Percentiles rank a stretch among this genome's conserved stretches.
Evolutionary conservation across 2,113 vertebrate genomes (phyloP).

Genomic region (Anser brachyrhynchus): DNA sequence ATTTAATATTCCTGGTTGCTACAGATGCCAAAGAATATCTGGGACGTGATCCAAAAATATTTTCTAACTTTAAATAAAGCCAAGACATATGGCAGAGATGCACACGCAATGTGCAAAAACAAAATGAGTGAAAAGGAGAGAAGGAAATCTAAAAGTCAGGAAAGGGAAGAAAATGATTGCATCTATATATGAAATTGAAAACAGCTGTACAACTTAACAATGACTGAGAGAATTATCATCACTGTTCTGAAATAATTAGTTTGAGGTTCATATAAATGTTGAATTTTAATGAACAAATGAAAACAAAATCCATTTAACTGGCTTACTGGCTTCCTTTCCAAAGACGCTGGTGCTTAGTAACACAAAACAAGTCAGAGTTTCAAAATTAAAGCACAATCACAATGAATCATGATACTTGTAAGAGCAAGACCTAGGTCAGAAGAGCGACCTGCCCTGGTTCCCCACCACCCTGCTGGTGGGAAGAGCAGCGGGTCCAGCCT

Average conservation of each 20-base stretch:
- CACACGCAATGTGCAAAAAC: rapidly evolving
- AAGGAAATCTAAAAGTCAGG: neutral
- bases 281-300: neutral
- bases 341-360: neutral
- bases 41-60: constrained; percentile 14
- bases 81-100: neutral
- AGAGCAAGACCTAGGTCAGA: neutral
- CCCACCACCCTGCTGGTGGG: neutral
- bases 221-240: neutral
- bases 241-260: neutral
- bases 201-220: neutral
- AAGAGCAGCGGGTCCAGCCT: neutral
- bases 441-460: neutral
- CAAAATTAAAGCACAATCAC: neutral
- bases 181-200: neutral
- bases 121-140: neutral
- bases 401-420: neutral
- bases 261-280: neutral
- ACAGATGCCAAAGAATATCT: constrained; percentile 36
- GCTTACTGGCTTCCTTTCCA: neutral
- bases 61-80: constrained; percentile 37
- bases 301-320: neutral
- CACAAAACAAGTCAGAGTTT: neutral
- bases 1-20: constrained; percentile 2
- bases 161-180: neutral